Percentiles rank a stretch among this genome's conserved stretches.
phyloP scores from a whole-genome alignment of 2,113 vertebrate species.

The Emydocephalus ijimae region DNA sequence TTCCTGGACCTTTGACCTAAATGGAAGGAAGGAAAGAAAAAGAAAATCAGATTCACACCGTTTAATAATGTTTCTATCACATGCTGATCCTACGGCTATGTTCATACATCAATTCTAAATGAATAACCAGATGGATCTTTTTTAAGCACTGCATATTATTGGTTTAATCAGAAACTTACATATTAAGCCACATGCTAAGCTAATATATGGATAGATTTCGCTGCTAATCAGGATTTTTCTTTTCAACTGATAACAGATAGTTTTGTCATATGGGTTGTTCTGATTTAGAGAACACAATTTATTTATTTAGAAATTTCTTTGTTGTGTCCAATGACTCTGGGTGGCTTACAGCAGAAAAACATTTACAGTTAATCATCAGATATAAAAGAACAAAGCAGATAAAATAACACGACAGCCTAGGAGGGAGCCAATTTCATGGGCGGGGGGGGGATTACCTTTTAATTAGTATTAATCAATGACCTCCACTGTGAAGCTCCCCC shows the following conservation, averaged over 20 bases:
- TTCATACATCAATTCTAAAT: neutral
- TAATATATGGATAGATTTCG: neutral
- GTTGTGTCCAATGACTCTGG: neutral
- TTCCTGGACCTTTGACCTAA: slow-evolving; percentile 72
- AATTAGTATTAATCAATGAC: neutral
- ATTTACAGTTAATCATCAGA: neutral
- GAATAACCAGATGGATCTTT: neutral
- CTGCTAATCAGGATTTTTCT: neutral
- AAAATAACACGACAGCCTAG: neutral
- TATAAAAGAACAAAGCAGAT: neutral
- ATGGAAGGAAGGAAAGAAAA: slow-evolving; percentile 31
- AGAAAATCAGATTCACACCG: neutral
- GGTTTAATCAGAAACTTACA: neutral
- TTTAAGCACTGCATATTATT: neutral
- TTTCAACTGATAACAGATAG: neutral
- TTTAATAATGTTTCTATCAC: neutral
- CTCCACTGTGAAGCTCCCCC: too few relatives aligned
- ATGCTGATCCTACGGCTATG: neutral
- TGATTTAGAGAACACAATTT: neutral
- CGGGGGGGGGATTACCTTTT: neutral
- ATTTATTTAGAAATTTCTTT: neutral
- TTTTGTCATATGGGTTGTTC: neutral
- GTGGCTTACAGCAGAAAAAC: neutral
- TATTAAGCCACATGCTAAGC: neutral
- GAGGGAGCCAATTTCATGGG: neutral